Conservation (phyloP, 2,888 invertebrate genomes). For the Oligia fasciuncula region DNA sequence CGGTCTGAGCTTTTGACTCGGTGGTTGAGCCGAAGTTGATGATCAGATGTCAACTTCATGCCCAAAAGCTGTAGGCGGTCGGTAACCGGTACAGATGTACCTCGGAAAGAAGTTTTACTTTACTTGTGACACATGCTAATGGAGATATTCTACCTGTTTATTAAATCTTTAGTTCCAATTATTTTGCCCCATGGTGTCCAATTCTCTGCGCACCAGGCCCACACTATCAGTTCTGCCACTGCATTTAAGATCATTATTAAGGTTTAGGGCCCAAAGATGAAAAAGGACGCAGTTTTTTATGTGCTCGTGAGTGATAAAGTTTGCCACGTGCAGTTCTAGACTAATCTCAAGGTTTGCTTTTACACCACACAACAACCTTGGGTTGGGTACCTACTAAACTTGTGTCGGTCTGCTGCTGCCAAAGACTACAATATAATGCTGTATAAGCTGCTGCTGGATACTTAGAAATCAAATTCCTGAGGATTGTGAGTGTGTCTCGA, state of each 20-base stretch:
- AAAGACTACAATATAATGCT: too few species aligned
- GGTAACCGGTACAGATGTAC: too few species aligned
- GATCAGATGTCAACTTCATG: too few species aligned
- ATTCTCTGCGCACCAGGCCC: not conserved
- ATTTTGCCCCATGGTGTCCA: not conserved
- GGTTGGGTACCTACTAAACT: not conserved
- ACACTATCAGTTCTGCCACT: not conserved
- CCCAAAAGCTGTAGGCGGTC: too few species aligned
- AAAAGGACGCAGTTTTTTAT: not conserved
- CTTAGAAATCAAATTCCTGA: not conserved
- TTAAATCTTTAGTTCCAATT: not conserved
- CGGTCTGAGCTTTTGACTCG: too few species aligned
- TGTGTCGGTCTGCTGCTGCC: not conserved
- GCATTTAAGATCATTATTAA: not conserved
- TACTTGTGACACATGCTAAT: not conserved
- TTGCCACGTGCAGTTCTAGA: not conserved
- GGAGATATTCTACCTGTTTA: not conserved
- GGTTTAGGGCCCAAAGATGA: not conserved
- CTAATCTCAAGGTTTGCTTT: not conserved
- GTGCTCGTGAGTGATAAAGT: not conserved
- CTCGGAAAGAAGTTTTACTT: not conserved
- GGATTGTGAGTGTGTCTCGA: not conserved
- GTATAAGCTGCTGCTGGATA: not conserved
- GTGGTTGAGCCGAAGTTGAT: too few species aligned
- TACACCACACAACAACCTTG: not conserved